phyloP scores from a whole-genome alignment of 2,888 invertebrate species.

The Cerastis rubricosa region DNA sequence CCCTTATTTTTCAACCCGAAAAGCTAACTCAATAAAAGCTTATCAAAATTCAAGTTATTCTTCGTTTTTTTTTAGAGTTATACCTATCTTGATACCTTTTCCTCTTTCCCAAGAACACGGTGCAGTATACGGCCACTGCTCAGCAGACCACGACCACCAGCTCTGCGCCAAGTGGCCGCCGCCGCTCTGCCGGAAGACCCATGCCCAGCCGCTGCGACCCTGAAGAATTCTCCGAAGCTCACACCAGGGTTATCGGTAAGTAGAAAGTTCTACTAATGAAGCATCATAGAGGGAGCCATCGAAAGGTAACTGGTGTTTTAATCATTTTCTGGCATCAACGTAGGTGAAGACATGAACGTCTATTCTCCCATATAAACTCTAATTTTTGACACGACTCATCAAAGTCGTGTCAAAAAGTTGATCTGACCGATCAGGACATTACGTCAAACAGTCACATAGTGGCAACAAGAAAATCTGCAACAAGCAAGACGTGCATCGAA shows the following conservation, averaged over 20 bases:
- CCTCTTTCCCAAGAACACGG: conserved; percentile 72
- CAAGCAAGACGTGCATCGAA: no score
- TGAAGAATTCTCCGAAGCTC: conserved; percentile 86
- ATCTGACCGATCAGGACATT: no score
- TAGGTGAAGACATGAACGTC: conserved; percentile 20
- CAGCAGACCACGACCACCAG: conserved; percentile 89
- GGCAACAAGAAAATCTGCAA: no score
- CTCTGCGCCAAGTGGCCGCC: conserved; percentile 88
- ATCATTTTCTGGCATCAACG: conserved; percentile 17
- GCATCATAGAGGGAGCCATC: neutral
- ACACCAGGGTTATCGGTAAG: conserved; percentile 81
- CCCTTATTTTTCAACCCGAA: no score
- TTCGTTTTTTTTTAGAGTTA: neutral
- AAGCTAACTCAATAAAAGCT: neutral
- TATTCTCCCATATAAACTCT: neutral
- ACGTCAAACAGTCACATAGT: no score
- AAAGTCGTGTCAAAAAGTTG: neutral
- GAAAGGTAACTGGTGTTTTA: conserved; percentile 37
- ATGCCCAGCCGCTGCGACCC: conserved; percentile 84
- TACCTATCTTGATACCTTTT: neutral
- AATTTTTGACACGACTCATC: no score
- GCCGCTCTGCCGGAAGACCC: conserved; percentile 83
- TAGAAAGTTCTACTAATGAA: conserved; percentile 27
- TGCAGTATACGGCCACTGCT: conserved; percentile 85
- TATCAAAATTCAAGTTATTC: neutral